phyloP scores from a whole-genome alignment of 2,113 vertebrate genomes.

The Rhynchomys soricoides region DNA sequence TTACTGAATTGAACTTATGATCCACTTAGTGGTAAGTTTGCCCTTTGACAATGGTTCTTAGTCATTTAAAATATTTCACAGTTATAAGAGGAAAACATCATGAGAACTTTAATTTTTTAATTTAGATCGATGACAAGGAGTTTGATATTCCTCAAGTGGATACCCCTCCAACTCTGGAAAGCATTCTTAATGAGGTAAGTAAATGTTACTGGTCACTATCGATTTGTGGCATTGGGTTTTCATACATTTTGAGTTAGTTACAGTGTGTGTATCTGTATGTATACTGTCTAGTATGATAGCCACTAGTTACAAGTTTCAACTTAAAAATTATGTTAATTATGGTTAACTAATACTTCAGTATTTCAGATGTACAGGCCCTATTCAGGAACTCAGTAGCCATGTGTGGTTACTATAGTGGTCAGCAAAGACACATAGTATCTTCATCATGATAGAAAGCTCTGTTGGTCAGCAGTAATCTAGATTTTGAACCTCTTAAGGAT shows the following conservation, averaged over 20 bases:
- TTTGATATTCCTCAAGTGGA: conserved; percentile 99
- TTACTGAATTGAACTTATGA: neutral
- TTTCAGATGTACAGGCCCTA: neutral
- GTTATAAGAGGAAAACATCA: neutral
- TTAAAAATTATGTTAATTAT: conserved; percentile 41
- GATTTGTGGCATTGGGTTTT: conserved; percentile 11
- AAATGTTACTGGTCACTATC: neutral
- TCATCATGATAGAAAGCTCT: neutral
- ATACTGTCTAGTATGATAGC: neutral
- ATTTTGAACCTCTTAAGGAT: neutral
- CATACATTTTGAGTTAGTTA: conserved; percentile 14
- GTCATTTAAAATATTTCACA: neutral
- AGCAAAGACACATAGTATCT: neutral
- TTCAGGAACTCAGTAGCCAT: neutral
- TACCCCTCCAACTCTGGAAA: conserved; percentile 97
- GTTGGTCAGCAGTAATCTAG: neutral
- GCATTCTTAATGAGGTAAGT: conserved; percentile 97
- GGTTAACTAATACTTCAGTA: conserved; percentile 15
- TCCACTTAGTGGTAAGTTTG: conserved; percentile 25
- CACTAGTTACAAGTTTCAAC: neutral
- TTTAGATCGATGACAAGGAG: conserved; percentile 98
- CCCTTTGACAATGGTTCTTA: conserved; percentile 1
- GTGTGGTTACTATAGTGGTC: neutral
- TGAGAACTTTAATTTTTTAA: conserved; percentile 47
- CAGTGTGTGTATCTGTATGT: neutral